Conservation (phyloP, 2,797 vertebrate species). For the Acridotheres tristis region DNA sequence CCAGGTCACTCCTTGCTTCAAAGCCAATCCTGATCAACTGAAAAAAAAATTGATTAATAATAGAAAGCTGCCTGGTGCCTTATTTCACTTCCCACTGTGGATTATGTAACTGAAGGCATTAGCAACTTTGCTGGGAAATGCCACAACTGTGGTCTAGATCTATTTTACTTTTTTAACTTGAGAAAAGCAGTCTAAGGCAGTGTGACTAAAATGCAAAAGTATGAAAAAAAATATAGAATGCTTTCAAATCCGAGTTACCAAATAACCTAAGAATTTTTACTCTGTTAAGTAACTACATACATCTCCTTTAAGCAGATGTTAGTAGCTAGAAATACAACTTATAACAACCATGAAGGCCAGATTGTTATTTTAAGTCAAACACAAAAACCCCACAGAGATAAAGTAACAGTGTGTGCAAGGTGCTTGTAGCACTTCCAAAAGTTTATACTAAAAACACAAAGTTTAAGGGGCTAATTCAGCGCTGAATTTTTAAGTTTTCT, state of each 20-base stretch:
- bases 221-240: neutral
- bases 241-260: neutral
- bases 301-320: neutral
- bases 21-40: neutral
- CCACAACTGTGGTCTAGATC: neutral
- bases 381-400: neutral
- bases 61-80: neutral
- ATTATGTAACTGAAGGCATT: neutral
- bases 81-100: neutral
- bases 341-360: neutral
- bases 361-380: neutral
- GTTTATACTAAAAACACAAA: neutral
- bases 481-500: neutral
- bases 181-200: neutral
- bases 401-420: neutral
- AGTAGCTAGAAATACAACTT: neutral
- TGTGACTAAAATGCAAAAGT: neutral
- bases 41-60: neutral
- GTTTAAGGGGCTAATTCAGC: neutral
- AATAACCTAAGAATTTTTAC: neutral
- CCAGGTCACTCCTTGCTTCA: neutral
- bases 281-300: neutral
- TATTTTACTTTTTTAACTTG: neutral
- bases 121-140: neutral
- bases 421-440: neutral